phyloP scores from a whole-genome alignment of 2,113 vertebrate genomes.

The Antigone vipio region DNA sequence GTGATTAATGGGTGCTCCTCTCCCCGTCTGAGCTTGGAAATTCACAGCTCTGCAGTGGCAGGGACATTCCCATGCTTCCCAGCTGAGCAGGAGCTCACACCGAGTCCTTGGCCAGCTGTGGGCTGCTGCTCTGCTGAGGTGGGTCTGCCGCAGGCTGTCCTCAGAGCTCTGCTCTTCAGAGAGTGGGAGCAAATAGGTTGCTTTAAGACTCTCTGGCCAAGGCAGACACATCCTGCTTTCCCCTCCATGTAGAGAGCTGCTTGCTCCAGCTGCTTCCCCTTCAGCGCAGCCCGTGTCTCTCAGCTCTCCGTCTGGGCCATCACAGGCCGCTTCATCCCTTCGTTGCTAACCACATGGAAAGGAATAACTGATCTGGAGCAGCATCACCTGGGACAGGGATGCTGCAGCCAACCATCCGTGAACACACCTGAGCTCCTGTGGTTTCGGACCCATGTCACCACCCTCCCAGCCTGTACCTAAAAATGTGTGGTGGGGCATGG shows the following conservation, averaged over 20 bases:
- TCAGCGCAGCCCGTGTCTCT: neutral
- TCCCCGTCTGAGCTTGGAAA: neutral
- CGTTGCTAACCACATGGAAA: neutral
- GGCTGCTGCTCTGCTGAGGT: neutral
- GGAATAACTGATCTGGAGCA: neutral
- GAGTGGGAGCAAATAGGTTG: neutral
- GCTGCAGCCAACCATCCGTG: neutral
- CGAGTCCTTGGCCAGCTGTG: too few relatives aligned
- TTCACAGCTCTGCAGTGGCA: neutral
- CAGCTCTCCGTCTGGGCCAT: neutral
- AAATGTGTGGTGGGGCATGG: fast-evolving
- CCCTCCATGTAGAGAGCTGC: neutral
- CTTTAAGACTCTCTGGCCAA: neutral
- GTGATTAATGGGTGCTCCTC: neutral
- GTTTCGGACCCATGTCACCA: neutral
- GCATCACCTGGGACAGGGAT: fast-evolving
- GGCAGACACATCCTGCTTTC: neutral
- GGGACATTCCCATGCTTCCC: neutral
- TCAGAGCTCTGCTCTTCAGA: neutral
- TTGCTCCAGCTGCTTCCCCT: neutral
- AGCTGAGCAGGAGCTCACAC: neutral
- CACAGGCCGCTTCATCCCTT: neutral
- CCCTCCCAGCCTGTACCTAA: neutral
- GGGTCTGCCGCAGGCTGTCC: too few relatives aligned
- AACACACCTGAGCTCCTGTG: neutral